These are phyloP conservation scores for Etheostoma nigrum DNA, from an alignment of 2,797 vertebrate genomes.

Conservation along the genomic window DNA sequence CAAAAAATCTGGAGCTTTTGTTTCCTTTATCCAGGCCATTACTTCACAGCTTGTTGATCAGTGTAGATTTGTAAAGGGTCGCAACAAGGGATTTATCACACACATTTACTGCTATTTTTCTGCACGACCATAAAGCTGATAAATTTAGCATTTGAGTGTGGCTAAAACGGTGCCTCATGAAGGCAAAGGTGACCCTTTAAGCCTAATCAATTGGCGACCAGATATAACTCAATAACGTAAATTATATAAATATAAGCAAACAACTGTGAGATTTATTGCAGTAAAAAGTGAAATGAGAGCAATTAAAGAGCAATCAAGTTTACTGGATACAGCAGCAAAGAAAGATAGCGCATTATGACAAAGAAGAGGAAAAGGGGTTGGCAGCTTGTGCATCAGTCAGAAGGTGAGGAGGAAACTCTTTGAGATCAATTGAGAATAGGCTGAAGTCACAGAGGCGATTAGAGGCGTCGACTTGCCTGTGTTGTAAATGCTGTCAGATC, in stretches of 20 bases:
- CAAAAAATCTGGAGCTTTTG: conserved; percentile 64
- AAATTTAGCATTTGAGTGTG: conserved; percentile 46
- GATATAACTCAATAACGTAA: conserved; percentile 47
- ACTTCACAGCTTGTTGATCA: conserved; percentile 75
- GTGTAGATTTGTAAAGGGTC: conserved; percentile 67
- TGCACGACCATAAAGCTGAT: conserved; percentile 38
- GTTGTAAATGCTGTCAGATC: conserved; percentile 87
- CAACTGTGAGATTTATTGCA: conserved; percentile 35
- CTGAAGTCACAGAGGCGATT: conserved; percentile 82
- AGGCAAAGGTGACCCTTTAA: conserved; percentile 57
- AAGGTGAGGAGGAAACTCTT: conserved; percentile 64
- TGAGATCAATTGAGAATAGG: conserved; percentile 84
- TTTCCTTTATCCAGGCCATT: conserved; percentile 71
- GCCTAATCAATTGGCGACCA: conserved; percentile 38
- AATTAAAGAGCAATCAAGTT: conserved; percentile 52
- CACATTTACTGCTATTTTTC: conserved; percentile 56
- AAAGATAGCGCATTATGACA: conserved; percentile 68
- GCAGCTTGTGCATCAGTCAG: conserved; percentile 65
- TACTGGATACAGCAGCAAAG: conserved; percentile 39
- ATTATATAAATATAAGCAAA: conserved; percentile 42
- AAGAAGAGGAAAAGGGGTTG: conserved; percentile 59
- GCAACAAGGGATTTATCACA: conserved; percentile 59
- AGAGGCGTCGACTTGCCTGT: conserved; percentile 81
- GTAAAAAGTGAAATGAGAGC: conserved; percentile 38
- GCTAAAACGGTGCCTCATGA: conserved; percentile 44